phyloP scores from a whole-genome alignment of 2,797 vertebrate genomes.

The Limosa lapponica region DNA sequence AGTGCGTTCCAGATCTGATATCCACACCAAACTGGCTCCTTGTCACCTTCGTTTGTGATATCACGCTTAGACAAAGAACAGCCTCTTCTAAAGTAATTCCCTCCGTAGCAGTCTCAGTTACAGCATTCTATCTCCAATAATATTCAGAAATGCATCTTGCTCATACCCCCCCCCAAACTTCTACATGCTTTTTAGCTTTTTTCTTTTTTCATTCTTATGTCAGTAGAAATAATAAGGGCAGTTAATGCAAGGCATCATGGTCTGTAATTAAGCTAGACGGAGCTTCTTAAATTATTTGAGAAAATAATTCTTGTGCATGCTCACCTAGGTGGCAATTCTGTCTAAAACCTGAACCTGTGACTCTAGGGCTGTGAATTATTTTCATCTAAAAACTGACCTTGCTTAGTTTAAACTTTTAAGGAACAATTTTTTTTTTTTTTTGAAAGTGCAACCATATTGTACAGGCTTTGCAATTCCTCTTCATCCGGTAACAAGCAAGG shows the following conservation, averaged over 20 bases:
- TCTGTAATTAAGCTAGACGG: background rate
- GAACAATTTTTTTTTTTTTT: background rate
- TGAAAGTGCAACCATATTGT: background rate
- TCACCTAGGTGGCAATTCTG: background rate
- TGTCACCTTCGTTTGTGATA: conserved; percentile 20
- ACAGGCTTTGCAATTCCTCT: background rate
- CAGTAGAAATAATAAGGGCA: background rate
- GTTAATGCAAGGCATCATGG: background rate
- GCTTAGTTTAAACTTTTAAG: background rate
- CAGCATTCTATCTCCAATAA: background rate
- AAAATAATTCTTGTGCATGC: background rate
- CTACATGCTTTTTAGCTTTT: background rate
- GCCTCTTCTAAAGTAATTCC: background rate
- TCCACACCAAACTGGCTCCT: background rate
- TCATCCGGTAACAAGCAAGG: background rate
- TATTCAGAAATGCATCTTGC: background rate
- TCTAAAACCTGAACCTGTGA: background rate
- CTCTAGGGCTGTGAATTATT: background rate
- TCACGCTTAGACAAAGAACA: background rate
- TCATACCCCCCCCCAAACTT: background rate
- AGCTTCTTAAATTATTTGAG: background rate
- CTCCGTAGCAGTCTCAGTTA: background rate
- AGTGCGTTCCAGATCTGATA: conserved; percentile 47
- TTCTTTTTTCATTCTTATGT: background rate
- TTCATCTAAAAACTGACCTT: background rate